Evolutionary conservation across 2,113 vertebrate species (phyloP).

Genomic region (Cavia porcellus): DNA sequence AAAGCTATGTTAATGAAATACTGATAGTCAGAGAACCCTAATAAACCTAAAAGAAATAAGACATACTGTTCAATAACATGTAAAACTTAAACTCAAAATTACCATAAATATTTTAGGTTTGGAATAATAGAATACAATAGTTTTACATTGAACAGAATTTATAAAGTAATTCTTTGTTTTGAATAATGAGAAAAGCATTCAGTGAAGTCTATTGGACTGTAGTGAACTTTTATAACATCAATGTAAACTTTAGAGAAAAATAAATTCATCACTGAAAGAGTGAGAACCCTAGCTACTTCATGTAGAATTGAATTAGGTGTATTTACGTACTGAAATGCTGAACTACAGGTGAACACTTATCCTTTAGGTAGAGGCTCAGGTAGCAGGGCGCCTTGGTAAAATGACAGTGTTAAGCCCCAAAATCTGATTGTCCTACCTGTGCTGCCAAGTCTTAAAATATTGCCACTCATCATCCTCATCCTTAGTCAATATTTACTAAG

Average conservation of each 20-base stretch:
- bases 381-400: conserved; percentile 59
- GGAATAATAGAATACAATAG: conserved; percentile 9
- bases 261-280: conserved; percentile 41
- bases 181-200: conserved; percentile 20
- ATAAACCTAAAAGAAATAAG: background rate
- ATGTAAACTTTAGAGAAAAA: conserved; percentile 30
- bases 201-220: conserved; percentile 3
- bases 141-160: conserved; percentile 30
- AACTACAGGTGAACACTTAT: conserved; percentile 75
- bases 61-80: background rate
- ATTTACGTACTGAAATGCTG: conserved; percentile 75
- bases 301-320: conserved; percentile 29
- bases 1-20: background rate
- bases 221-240: background rate
- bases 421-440: conserved; percentile 21
- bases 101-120: conserved; percentile 37
- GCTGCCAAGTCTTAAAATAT: conserved; percentile 53
- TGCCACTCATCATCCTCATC: conserved; percentile 42
- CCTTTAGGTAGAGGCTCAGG: conserved; percentile 60
- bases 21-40: background rate
- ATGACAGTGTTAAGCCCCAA: conserved; percentile 52
- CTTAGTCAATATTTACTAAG: conserved; percentile 77
- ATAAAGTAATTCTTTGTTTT: conserved; percentile 32
- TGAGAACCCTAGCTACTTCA: conserved; percentile 54
- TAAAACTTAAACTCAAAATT: conserved; percentile 57